Evolutionary conservation across 1,140 invertebrate species (phyloP), one percentile per base, ranked within the genome.

Genomic region (Diuraphis noxia): DNA sequence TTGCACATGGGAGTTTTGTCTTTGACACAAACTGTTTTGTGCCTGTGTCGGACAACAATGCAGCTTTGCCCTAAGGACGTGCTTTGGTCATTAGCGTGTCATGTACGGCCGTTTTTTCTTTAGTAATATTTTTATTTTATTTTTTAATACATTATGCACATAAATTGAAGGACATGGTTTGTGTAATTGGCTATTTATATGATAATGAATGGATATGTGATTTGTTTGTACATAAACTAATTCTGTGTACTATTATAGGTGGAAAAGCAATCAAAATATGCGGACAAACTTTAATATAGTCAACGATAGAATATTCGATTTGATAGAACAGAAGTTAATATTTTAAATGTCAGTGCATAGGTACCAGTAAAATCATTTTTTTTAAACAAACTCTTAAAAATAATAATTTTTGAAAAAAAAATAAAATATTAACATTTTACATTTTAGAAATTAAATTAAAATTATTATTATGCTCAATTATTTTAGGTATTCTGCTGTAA

Each of bases 131-230:
- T 63, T 63, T 63, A 56, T 56, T 56, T 56, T 56, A 56, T 56
- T 63, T 72, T 72, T 72, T 72, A 72, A 72, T 72, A 72, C n/a
- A n/a, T n/a, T 72, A 72, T 72, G 56, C 19, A n/a, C 56, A 72
- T 72, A 72, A n/a, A 72, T 72, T 72, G 13, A 72, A 72, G 56
- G 10, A n/a, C 56, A 72, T 72, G 56, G n/a, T n/a, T 17, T 10
- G 34, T 72, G 13, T 72, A 72, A 72, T 72, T 72, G 30, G 56
- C 56, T 72, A 72, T 72, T 72, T 72, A 72, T 72, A 72, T 72
- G 56, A 72, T 72, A 72, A 72, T 72, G 30, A 72, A 72, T 72
- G 30, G 30, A 72, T 72, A n/a, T 72, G 56, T 72, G 34, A 72
- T 72, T 72, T 72, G 56, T 72, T 72, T 72, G 13, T 72, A 72